Base-by-base conservation (phyloP, 2,797 vertebrate species). In the Knipowitschia caucasica region DNA sequence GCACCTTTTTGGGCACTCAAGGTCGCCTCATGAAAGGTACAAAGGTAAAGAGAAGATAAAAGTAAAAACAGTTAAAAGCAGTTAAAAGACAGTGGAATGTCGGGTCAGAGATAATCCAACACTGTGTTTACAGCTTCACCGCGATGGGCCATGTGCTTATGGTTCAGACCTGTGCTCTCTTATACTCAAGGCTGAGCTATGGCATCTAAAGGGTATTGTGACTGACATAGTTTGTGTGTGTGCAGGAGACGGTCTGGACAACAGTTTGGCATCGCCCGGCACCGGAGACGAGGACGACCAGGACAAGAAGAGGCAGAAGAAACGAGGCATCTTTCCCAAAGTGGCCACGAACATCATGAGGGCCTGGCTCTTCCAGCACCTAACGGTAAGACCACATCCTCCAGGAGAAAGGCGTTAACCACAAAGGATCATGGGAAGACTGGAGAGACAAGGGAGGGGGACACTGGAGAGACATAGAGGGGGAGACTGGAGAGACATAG, bases 301-400 rank as follows among this genome's bases (percentile, higher is more conserved):
- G 79, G 95, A 98, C 86, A 96, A 95, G 88, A 97, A 97, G 63
- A 90, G 95, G 60, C 95, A 98, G 87, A 98, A 98, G 90, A 98
- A 98, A 79, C 87, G 95, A 87, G 95, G 95, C 83, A 98, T 98
- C 85, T 98, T 98, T 72, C 95, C 95, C 43, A 89, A 89, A 82
- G 88, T 89, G 44, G 88, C 88, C 15, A 90, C 88, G 47, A 90
- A 90, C 53, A 90, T 90, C 56, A 90, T 90, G 88, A 80, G 88
- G 53, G 87, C 88, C 0, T 90, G 88, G 88, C 84, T 98, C 52
- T 98, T 98, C 88, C 95, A 98, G 80, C 94, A 98, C 88, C 94
- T 98, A 74, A 98, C 95, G 81, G 95, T 98, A 92, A 92, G 24
- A 25, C 5, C 14, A 21, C 40, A 7, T 7, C 15, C 36, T 11